Percentiles rank a stretch among this genome's conserved stretches.
phyloP scores from a whole-genome alignment of 2,888 invertebrate species.

The Catocala fraxini region DNA sequence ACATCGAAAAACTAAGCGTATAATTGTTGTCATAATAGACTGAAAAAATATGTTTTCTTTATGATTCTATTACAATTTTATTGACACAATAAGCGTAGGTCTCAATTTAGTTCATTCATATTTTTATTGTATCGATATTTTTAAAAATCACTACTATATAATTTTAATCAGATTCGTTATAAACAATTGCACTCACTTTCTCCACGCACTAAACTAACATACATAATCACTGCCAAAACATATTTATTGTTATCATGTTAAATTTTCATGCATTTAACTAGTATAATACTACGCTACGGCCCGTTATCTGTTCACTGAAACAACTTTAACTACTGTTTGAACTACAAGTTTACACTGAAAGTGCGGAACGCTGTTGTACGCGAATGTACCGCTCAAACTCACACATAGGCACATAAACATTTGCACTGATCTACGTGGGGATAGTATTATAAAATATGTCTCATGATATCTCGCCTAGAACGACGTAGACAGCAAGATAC shows the following conservation, averaged over 20 bases:
- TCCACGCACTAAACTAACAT: conserved; percentile 46
- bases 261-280: conserved; percentile 37
- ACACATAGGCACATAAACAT: background rate
- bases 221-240: conserved; percentile 29
- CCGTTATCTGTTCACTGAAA: conserved; percentile 54
- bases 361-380: conserved; percentile 14
- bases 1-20: conserved; percentile 70
- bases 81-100: conserved; percentile 74
- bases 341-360: conserved; percentile 21
- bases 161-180: conserved; percentile 58
- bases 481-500: too few species aligned
- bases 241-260: conserved; percentile 14
- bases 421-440: too few species aligned
- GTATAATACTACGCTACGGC: conserved; percentile 42
- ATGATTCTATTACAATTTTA: conserved; percentile 63
- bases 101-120: conserved; percentile 59
- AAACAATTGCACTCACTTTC: conserved; percentile 62
- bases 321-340: conserved; percentile 20
- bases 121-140: conserved; percentile 49
- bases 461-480: too few species aligned
- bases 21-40: conserved; percentile 61
- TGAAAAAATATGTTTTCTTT: conserved; percentile 75
- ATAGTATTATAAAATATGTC: too few species aligned
- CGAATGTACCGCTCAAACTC: conserved; percentile 23
- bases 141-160: conserved; percentile 54